phyloP scores from a whole-genome alignment of 2,797 vertebrate species.

The Ptychobarbus kaznakovi region DNA sequence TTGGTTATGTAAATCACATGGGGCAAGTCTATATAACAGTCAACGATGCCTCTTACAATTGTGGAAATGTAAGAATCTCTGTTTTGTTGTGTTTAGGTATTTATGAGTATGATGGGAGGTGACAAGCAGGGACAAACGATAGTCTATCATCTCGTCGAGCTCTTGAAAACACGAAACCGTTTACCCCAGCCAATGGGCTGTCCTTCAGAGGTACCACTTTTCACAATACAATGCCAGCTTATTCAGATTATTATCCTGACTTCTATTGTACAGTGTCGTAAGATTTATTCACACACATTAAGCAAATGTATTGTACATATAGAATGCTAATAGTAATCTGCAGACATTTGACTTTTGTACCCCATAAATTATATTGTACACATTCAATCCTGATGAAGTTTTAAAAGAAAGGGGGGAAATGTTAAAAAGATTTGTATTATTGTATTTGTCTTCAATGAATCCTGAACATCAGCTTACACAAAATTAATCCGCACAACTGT shows the following conservation, averaged over 20 bases:
- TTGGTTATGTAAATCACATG: background rate
- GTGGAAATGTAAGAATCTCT: background rate
- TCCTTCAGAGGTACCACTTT: conserved; percentile 84
- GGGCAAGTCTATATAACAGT: background rate
- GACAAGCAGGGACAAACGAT: conserved; percentile 99
- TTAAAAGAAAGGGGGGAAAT: too few relatives aligned
- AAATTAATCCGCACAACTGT: background rate
- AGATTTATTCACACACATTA: background rate
- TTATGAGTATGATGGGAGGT: conserved; percentile 96
- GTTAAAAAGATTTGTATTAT: too few relatives aligned
- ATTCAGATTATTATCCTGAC: background rate
- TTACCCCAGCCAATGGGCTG: conserved; percentile 88
- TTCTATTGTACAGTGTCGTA: background rate
- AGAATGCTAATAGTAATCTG: background rate
- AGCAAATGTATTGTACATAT: background rate
- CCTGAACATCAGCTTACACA: background rate
- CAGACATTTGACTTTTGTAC: background rate
- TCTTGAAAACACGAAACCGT: conserved; percentile 87
- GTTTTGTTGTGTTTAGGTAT: conserved; percentile 79
- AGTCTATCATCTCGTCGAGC: conserved; percentile 94
- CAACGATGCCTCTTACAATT: background rate
- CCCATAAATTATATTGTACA: background rate
- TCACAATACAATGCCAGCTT: background rate
- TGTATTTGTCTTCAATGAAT: too few relatives aligned
- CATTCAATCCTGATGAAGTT: too few relatives aligned